These are phyloP conservation scores for Bombus affinis DNA, from an alignment of 1,140 invertebrate genomes.

Conservation along the genomic window DNA sequence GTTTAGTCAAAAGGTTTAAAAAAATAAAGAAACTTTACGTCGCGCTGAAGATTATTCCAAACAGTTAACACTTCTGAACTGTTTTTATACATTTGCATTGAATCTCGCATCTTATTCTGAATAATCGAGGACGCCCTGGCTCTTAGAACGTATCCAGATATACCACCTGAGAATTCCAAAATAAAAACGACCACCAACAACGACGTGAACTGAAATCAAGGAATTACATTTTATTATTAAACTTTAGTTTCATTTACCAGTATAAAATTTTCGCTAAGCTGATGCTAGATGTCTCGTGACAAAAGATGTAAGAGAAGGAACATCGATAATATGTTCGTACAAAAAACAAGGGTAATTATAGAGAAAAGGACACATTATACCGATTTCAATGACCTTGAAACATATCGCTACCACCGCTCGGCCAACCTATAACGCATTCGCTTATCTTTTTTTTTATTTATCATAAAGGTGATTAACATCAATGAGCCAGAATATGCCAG, in stretches of 20 bases:
- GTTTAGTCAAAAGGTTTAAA: background rate
- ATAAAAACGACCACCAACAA: slow-evolving; percentile 90
- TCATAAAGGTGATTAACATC: too few relatives aligned
- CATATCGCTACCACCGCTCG: too few relatives aligned
- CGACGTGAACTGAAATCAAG: slow-evolving; percentile 87
- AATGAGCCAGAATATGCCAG: too few relatives aligned
- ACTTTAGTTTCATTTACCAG: background rate
- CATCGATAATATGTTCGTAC: background rate
- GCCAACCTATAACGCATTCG: too few relatives aligned
- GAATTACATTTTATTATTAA: slow-evolving; percentile 25
- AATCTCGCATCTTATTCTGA: slow-evolving; percentile 81
- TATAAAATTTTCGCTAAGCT: background rate
- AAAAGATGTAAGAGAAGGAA: background rate
- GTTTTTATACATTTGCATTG: slow-evolving; percentile 83
- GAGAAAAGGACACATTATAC: too few relatives aligned
- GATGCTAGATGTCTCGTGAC: background rate
- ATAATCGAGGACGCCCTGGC: slow-evolving; percentile 82
- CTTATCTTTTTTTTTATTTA: too few relatives aligned
- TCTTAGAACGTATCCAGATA: slow-evolving; percentile 89
- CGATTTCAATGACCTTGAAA: too few relatives aligned
- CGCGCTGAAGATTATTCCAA: slow-evolving; percentile 87
- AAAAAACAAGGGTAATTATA: too few relatives aligned
- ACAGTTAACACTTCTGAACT: slow-evolving; percentile 76
- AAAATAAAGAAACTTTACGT: slow-evolving; percentile 78
- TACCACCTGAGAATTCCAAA: slow-evolving; percentile 91